Conservation (phyloP, 2,113 vertebrate species). For the Nematolebias whitei region DNA sequence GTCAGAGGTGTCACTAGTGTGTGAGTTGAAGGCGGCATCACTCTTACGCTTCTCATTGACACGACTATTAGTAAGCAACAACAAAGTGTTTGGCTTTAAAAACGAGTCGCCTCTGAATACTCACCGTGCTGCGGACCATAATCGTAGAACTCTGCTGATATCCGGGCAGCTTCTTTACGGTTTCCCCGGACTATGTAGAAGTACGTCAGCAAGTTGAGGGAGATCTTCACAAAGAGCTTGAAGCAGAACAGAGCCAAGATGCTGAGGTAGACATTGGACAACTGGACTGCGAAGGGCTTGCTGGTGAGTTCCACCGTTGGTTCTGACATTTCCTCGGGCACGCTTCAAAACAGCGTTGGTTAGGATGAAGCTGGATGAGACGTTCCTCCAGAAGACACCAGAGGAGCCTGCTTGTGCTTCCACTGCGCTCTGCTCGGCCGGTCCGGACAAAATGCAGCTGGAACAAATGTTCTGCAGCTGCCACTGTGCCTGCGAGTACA, state of each 20-base stretch:
- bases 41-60: neutral
- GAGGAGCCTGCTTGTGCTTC: conserved; percentile 63
- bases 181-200: conserved; percentile 97
- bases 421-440: conserved; percentile 39
- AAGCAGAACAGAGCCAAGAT: conserved; percentile 97
- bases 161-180: conserved; percentile 93
- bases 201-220: conserved; percentile 93
- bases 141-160: conserved; percentile 95
- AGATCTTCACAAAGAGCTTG: conserved; percentile 96
- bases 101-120: conserved; percentile 34
- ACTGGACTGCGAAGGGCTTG: conserved; percentile 88
- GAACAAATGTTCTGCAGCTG: conserved; percentile 68
- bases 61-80: neutral
- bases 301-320: conserved; percentile 56
- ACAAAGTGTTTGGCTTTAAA: neutral
- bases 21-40: neutral
- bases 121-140: conserved; percentile 90
- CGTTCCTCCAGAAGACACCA: conserved; percentile 74
- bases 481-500: conserved; percentile 57
- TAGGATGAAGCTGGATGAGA: conserved; percentile 79
- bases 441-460: conserved; percentile 55
- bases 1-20: neutral
- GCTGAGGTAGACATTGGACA: conserved; percentile 96
- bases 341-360: conserved; percentile 40
- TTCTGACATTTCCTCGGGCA: conserved; percentile 70